Percentiles rank a stretch among this genome's conserved stretches.
Evolutionary conservation across 2,113 vertebrate genomes (phyloP).

Genomic region (Oophaga pumilio): DNA sequence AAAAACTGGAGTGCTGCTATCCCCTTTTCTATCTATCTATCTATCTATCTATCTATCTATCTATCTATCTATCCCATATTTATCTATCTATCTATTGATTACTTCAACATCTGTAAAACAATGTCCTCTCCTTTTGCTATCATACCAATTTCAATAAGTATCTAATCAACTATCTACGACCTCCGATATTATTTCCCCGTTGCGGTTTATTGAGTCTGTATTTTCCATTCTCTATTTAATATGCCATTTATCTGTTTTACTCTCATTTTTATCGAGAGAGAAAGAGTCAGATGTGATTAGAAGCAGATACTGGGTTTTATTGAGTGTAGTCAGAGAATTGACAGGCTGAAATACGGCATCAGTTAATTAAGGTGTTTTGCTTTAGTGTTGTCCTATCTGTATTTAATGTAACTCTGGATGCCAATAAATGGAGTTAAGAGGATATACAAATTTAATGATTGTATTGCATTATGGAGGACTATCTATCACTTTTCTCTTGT

Average conservation of each 20-base stretch:
- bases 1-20: no score
- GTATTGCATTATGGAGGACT: not conserved
- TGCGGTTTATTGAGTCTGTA: not conserved
- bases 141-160: not conserved
- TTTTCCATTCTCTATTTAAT: not conserved
- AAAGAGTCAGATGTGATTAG: not conserved
- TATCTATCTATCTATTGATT: no score
- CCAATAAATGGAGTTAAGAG: constrained; percentile 10
- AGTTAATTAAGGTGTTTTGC: constrained; percentile 27
- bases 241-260: constrained; percentile 4
- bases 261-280: not conserved
- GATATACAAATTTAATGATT: constrained; percentile 22
- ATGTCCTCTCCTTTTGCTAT: not conserved
- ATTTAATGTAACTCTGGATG: constrained; percentile 21
- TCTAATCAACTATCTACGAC: not conserved
- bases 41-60: constrained; percentile 9
- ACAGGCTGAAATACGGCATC: constrained; percentile 31
- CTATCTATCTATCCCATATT: no score
- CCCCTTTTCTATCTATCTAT: not conserved
- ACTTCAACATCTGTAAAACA: no score
- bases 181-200: not conserved
- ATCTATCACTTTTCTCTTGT: constrained; percentile 28
- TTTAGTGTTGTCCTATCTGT: constrained; percentile 26
- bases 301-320: constrained; percentile 3
- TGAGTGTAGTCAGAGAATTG: constrained; percentile 16